phyloP scores from a whole-genome alignment of 23 tunicate genomes.

The Botrylloides violaceus region DNA sequence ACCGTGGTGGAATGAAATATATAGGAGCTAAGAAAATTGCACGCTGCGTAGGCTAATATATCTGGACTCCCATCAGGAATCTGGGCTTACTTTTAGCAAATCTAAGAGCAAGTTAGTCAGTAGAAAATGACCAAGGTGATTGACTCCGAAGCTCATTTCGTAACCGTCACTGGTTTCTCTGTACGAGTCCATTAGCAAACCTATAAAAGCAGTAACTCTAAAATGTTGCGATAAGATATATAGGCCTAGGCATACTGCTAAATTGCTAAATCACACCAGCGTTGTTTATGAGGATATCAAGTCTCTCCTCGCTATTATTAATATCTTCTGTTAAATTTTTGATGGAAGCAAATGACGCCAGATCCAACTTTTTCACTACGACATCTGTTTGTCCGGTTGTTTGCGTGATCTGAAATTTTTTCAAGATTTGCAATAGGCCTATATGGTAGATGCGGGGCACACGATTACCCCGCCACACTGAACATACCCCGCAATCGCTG shows the following conservation, averaged over 20 bases:
- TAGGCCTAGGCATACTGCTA: no score
- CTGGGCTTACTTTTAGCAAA: constrained; percentile 6
- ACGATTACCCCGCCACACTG: no score
- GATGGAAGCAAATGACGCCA: constrained; percentile 7
- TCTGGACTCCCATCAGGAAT: no score
- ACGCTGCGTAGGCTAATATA: no score
- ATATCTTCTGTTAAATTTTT: background rate
- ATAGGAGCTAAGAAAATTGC: no score
- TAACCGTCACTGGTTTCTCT: background rate
- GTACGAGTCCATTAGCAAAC: background rate
- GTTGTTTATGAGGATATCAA: constrained; percentile 7
- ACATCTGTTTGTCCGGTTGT: background rate
- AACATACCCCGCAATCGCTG: no score
- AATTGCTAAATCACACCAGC: background rate
- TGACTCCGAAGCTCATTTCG: constrained; percentile 4
- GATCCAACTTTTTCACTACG: constrained; percentile 6
- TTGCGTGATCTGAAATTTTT: constrained; percentile 1
- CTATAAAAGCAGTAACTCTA: no score
- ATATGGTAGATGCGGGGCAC: no score
- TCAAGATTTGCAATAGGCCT: no score
- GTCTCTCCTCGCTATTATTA: background rate
- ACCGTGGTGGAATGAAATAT: no score
- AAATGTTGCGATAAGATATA: no score
- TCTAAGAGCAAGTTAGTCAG: constrained; percentile 3
- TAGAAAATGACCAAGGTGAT: constrained; percentile 6